Evolutionary conservation across 2,888 invertebrate species (phyloP).

Genomic region (Orchesella flavescens): DNA sequence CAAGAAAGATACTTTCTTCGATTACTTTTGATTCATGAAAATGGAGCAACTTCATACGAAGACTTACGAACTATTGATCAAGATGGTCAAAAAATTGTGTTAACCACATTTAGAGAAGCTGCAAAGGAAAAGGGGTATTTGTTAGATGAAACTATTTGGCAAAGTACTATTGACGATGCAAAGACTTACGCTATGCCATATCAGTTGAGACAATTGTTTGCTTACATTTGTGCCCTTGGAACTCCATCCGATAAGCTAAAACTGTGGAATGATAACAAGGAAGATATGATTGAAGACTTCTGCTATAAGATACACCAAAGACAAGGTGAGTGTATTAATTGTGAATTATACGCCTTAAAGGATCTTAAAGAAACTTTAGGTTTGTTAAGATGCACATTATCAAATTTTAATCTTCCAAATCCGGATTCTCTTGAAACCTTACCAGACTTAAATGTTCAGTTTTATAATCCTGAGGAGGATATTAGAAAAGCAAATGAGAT

Average conservation of each 20-base stretch:
- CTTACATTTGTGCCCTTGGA: slow-evolving; percentile 64
- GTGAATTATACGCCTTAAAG: slow-evolving; percentile 32
- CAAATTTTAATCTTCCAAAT: slow-evolving; percentile 33
- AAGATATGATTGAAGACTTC: slow-evolving; percentile 56
- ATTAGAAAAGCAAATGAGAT: neutral
- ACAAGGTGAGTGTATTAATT: neutral
- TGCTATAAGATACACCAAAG: neutral
- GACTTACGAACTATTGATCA: slow-evolving; percentile 66
- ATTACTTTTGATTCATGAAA: slow-evolving; percentile 54
- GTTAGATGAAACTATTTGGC: slow-evolving; percentile 72
- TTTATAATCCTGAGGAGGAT: neutral
- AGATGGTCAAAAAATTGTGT: neutral
- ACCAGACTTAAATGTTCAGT: neutral
- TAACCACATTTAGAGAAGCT: slow-evolving; percentile 70
- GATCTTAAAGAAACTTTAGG: slow-evolving; percentile 45
- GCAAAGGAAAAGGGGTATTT: slow-evolving; percentile 61
- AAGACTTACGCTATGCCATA: slow-evolving; percentile 69
- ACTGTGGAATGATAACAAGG: slow-evolving; percentile 71
- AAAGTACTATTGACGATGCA: too few relatives aligned
- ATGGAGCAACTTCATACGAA: slow-evolving; percentile 65
- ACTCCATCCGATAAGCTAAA: slow-evolving; percentile 68
- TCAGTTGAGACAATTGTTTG: slow-evolving; percentile 71
- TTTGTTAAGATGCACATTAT: neutral
- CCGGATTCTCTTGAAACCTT: slow-evolving; percentile 24
- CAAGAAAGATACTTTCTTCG: slow-evolving; percentile 70